phyloP scores from a whole-genome alignment of 2,113 vertebrate species.

The Oreocharis arfaki region DNA sequence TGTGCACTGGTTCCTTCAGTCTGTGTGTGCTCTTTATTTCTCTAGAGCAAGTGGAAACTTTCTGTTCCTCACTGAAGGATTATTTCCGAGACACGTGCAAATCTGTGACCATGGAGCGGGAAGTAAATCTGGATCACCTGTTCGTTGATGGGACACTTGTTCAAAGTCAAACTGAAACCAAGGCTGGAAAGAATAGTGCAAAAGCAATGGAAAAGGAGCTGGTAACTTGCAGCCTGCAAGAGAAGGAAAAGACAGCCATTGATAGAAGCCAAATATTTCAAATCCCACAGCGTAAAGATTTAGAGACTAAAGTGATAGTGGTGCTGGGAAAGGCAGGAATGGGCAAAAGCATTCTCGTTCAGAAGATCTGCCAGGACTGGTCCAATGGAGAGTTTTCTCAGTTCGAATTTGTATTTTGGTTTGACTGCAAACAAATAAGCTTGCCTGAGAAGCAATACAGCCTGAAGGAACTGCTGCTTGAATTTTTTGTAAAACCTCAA shows the following conservation, averaged over 20 bases:
- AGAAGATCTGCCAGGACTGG: constrained; percentile 85
- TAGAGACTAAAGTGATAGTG: constrained; percentile 69
- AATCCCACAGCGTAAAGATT: background rate
- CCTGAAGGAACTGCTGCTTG: constrained; percentile 80
- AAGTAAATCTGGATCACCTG: constrained; percentile 61
- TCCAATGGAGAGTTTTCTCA: constrained; percentile 74
- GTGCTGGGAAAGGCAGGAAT: constrained; percentile 82
- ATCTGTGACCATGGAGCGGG: constrained; percentile 36
- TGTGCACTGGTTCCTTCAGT: background rate
- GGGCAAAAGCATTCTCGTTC: constrained; percentile 85
- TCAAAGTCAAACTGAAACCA: constrained; percentile 67
- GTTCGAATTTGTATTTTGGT: constrained; percentile 85
- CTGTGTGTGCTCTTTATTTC: background rate
- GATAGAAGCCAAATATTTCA: constrained; percentile 73
- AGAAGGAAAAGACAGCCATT: constrained; percentile 61
- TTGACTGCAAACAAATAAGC: constrained; percentile 77
- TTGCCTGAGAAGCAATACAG: constrained; percentile 52
- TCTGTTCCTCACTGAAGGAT: constrained; percentile 64
- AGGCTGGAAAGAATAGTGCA: constrained; percentile 65
- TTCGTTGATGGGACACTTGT: constrained; percentile 76
- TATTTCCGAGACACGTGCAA: constrained; percentile 63
- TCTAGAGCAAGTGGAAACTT: constrained; percentile 77
- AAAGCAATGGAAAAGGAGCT: constrained; percentile 82
- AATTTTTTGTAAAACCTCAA: constrained; percentile 53
- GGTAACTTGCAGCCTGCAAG: constrained; percentile 69